These are phyloP conservation scores for Drosophila funebris DNA, from an alignment of 1,140 invertebrate species.

Conservation along the genomic window DNA sequence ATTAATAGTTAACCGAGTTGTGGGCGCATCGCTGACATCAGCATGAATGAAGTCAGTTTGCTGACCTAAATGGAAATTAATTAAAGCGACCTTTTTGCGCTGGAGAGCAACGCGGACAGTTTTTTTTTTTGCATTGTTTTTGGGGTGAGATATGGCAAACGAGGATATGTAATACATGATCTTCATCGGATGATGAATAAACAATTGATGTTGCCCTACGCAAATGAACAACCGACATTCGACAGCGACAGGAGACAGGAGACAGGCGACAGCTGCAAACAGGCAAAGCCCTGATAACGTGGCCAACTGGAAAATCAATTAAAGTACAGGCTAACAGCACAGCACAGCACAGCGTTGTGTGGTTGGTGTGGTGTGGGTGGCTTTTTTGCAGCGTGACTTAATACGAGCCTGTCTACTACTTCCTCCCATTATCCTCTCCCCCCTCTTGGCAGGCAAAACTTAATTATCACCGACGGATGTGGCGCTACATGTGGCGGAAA, in stretches of 20 bases:
- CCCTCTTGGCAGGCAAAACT: slow-evolving; percentile 48
- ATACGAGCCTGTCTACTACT: slow-evolving; percentile 18
- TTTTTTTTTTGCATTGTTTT: slow-evolving; percentile 7
- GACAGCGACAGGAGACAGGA: slow-evolving; percentile 1
- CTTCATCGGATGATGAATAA: slow-evolving; percentile 19
- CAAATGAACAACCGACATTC: slow-evolving; percentile 6
- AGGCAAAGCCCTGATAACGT: slow-evolving; percentile 66
- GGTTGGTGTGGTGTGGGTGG: slow-evolving; percentile 4
- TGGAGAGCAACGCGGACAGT: not conserved
- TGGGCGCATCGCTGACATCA: not conserved
- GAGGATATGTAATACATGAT: slow-evolving; percentile 12
- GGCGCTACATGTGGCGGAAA: slow-evolving; percentile 69
- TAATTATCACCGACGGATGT: slow-evolving; percentile 79
- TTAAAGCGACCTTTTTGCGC: slow-evolving; percentile 24
- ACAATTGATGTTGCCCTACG: slow-evolving; percentile 22
- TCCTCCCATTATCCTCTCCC: not conserved
- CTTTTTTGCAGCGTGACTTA: slow-evolving; percentile 28
- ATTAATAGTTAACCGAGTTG: slow-evolving; percentile 29
- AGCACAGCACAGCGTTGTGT: not conserved
- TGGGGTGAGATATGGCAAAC: not conserved
- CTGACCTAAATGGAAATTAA: slow-evolving; percentile 45
- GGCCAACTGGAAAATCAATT: slow-evolving; percentile 77
- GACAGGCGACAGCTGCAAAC: slow-evolving; percentile 50
- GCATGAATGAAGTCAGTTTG: slow-evolving; percentile 8
- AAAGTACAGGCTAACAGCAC: slow-evolving; percentile 61